Evolutionary conservation across 2,113 vertebrate genomes (phyloP).

Genomic region (Coracopsis vasa): DNA sequence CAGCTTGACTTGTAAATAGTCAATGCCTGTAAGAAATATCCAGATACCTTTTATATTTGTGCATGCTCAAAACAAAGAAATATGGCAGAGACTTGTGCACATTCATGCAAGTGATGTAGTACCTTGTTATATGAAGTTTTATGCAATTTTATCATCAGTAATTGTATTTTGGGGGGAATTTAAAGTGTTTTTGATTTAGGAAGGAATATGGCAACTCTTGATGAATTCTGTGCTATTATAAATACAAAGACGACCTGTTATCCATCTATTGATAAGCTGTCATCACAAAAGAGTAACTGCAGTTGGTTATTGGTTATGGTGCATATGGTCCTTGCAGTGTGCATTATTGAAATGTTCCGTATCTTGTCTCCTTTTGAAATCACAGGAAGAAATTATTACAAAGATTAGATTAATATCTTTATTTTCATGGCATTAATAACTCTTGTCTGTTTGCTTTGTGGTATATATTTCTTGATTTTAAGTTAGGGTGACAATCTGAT

Average conservation of each 20-base stretch:
- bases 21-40: neutral
- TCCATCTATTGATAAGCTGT: neutral
- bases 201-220: neutral
- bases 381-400: neutral
- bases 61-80: constrained; percentile 6
- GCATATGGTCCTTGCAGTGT: neutral
- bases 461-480: neutral
- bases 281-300: neutral
- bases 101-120: neutral
- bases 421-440: neutral
- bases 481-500: neutral
- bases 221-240: neutral
- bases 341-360: neutral
- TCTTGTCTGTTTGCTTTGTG: neutral
- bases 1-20: neutral
- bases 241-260: neutral
- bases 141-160: neutral
- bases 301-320: neutral
- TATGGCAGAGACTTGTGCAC: neutral
- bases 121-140: neutral
- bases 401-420: neutral
- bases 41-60: neutral
- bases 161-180: neutral
- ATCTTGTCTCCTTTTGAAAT: neutral
- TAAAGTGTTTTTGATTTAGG: neutral